These are phyloP conservation scores for Axis porcinus DNA, from an alignment of 2,113 vertebrate species.

Conservation along the genomic window DNA sequence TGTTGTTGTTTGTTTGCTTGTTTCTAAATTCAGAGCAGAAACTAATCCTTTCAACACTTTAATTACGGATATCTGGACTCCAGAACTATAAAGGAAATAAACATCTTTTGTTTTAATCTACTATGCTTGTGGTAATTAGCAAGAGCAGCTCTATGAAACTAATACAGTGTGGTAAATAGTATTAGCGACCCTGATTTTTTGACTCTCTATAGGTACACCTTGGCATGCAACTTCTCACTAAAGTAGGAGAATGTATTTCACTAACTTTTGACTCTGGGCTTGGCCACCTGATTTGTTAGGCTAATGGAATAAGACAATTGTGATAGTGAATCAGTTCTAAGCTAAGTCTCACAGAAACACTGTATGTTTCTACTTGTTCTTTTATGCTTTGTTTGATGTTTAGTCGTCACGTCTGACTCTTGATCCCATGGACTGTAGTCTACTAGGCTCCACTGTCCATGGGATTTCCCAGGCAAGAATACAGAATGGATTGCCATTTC, in stretches of 20 bases:
- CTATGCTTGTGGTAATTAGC: neutral
- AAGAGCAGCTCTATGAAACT: neutral
- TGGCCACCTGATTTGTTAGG: neutral
- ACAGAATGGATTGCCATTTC: neutral
- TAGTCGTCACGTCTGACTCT: neutral
- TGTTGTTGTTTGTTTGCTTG: neutral
- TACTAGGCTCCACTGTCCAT: neutral
- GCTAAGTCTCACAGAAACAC: neutral
- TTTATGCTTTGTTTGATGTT: neutral
- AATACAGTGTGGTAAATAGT: neutral
- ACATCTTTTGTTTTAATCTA: neutral
- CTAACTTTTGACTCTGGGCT: neutral
- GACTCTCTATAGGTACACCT: neutral
- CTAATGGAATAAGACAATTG: neutral
- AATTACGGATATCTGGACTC: neutral
- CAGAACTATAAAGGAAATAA: neutral
- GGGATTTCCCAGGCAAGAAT: neutral
- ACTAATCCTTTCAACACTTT: neutral
- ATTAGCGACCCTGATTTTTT: neutral
- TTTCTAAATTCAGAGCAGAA: neutral
- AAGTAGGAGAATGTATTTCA: neutral
- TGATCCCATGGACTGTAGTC: neutral
- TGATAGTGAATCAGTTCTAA: neutral
- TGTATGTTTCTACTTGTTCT: neutral
- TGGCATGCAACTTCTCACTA: neutral